Percentiles rank a stretch among this genome's conserved stretches.
Conservation (phyloP, 2,888 invertebrate genomes). For the Monoplex corrugatus region DNA sequence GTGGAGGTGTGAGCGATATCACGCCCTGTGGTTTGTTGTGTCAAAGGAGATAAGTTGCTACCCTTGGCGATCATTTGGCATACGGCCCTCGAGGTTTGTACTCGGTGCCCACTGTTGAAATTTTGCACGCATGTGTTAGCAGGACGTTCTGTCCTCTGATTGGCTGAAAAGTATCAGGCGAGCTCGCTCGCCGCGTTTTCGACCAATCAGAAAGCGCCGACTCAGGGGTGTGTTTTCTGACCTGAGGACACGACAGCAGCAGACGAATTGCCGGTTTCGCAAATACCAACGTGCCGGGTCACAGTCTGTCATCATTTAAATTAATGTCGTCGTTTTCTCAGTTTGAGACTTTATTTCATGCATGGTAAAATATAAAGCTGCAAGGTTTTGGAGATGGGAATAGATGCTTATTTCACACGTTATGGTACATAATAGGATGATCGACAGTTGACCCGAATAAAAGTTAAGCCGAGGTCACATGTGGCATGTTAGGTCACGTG, state of each 20-base stretch:
- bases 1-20: not conserved
- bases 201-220: slow-evolving; percentile 50
- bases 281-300: no score
- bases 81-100: slow-evolving; percentile 3
- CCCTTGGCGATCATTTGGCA: slow-evolving; percentile 41
- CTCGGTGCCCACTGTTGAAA: slow-evolving; percentile 46
- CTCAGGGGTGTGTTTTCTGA: slow-evolving; percentile 45
- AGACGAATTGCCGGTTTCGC: not conserved
- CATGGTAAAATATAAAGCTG: no score
- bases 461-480: not conserved
- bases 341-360: no score
- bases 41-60: slow-evolving; percentile 12
- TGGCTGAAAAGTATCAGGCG: slow-evolving; percentile 55
- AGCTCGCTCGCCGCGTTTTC: slow-evolving; percentile 42
- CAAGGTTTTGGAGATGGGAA: no score
- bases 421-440: not conserved
- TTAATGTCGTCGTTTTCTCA: no score
- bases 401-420: no score
- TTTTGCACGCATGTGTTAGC: slow-evolving; percentile 39
- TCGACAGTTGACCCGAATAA: not conserved
- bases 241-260: not conserved
- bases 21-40: not conserved
- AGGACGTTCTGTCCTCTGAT: slow-evolving; percentile 31
- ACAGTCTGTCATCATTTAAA: no score
- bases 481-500: not conserved